phyloP scores from a whole-genome alignment of 2,888 invertebrate species.

The Drosophila crucigera region DNA sequence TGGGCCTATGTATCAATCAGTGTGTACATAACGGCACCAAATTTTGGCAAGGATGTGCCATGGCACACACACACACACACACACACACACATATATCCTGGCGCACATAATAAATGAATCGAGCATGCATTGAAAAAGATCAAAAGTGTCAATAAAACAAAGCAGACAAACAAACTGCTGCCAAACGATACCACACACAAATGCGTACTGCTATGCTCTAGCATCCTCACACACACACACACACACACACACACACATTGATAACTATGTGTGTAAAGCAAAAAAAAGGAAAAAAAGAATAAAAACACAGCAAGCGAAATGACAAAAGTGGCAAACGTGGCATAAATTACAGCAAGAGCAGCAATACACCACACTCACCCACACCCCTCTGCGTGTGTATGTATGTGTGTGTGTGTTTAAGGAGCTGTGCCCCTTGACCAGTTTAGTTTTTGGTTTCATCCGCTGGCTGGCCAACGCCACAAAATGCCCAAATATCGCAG shows the following conservation, averaged over 20 bases:
- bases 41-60: constrained; percentile 42
- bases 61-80: not conserved
- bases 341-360: constrained; percentile 70
- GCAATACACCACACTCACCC: constrained; percentile 8
- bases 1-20: constrained; percentile 74
- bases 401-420: not conserved
- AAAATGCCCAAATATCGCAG: constrained; percentile 42
- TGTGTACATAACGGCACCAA: constrained; percentile 58
- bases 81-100: constrained; percentile 15
- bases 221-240: not conserved
- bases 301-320: constrained; percentile 63
- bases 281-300: constrained; percentile 18
- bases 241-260: not conserved
- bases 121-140: constrained; percentile 75
- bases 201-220: constrained; percentile 9
- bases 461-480: constrained; percentile 11
- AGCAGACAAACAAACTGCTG: constrained; percentile 67
- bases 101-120: constrained; percentile 78
- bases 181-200: constrained; percentile 42
- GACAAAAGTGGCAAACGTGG: constrained; percentile 80
- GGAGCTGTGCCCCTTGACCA: constrained; percentile 51
- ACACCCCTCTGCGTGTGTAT: not conserved
- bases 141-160: constrained; percentile 82
- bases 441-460: constrained; percentile 34
- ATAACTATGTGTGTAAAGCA: constrained; percentile 20